A percentile compares a stretch with the other conserved stretches of the same genome.
phyloP scores from a whole-genome alignment of 2,113 vertebrate species.

The Hypanus sabinus region DNA sequence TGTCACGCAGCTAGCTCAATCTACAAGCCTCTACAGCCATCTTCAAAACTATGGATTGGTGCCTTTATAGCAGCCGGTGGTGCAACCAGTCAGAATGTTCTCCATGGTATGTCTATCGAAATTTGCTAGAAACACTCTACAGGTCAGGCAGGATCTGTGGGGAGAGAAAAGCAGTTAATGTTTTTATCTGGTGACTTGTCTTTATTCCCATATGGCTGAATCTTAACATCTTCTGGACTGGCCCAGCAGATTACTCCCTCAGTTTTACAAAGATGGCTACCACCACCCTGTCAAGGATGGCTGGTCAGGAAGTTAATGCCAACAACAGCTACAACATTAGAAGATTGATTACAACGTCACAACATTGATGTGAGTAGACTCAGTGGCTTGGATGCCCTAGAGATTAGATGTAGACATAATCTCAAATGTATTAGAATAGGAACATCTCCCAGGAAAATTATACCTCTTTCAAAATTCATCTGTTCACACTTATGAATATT shows the following conservation, averaged over 20 bases:
- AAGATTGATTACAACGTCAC: no score
- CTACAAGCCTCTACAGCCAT: no score
- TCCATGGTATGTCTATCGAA: no score
- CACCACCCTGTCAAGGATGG: not conserved
- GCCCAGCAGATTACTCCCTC: not conserved
- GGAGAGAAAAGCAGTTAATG: no score
- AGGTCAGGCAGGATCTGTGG: no score
- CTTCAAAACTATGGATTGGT: no score
- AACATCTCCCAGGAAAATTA: constrained; percentile 2
- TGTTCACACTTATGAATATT: constrained; percentile 1
- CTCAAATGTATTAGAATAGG: not conserved
- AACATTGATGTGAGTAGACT: not conserved
- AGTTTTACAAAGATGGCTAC: not conserved
- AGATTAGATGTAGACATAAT: not conserved
- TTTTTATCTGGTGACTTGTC: no score
- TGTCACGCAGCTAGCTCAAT: no score
- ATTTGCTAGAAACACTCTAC: no score
- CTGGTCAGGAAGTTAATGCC: not conserved
- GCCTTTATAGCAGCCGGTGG: no score
- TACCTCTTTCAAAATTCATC: not conserved
- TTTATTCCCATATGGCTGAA: no score
- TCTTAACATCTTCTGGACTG: not conserved
- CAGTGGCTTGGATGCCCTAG: not conserved
- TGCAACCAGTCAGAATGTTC: no score
- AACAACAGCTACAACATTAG: not conserved